These are phyloP conservation scores for Melanogrammus aeglefinus DNA, from an alignment of 2,797 vertebrate species.

Conservation along the genomic window DNA sequence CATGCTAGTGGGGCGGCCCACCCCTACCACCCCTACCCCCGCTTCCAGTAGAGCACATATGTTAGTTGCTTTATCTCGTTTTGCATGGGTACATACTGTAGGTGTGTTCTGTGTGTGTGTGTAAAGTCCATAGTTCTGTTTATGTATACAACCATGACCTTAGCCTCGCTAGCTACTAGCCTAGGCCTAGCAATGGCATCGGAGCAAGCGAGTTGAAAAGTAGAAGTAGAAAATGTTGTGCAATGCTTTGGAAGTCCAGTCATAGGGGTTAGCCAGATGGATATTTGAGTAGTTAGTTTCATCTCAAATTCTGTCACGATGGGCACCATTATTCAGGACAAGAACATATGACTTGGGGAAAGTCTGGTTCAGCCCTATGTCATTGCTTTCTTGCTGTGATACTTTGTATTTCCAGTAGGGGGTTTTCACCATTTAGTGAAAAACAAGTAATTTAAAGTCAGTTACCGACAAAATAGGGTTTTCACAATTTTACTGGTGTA, in stretches of 20 bases:
- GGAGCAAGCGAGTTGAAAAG: neutral
- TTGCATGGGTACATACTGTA: neutral
- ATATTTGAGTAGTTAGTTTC: neutral
- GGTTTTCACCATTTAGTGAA: neutral
- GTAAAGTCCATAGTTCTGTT: slow-evolving; percentile 13
- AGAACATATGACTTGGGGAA: neutral
- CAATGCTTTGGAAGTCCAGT: neutral
- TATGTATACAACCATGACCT: neutral
- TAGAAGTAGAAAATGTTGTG: neutral
- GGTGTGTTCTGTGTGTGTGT: slow-evolving; percentile 6
- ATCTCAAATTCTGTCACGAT: neutral
- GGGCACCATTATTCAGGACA: neutral
- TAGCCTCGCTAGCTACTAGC: slow-evolving; percentile 2
- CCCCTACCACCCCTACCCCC: too few relatives aligned
- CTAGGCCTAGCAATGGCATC: neutral
- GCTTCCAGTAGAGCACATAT: neutral
- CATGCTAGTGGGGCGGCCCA: neutral
- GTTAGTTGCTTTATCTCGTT: neutral
- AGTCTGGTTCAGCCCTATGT: neutral
- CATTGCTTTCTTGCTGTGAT: neutral
- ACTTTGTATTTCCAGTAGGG: neutral
- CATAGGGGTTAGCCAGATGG: neutral
- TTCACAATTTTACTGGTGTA: neutral
- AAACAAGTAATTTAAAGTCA: neutral
- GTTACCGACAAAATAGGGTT: neutral